These are phyloP conservation scores for Pantala flavescens DNA, from an alignment of 1,140 invertebrate genomes.

Conservation along the genomic window DNA sequence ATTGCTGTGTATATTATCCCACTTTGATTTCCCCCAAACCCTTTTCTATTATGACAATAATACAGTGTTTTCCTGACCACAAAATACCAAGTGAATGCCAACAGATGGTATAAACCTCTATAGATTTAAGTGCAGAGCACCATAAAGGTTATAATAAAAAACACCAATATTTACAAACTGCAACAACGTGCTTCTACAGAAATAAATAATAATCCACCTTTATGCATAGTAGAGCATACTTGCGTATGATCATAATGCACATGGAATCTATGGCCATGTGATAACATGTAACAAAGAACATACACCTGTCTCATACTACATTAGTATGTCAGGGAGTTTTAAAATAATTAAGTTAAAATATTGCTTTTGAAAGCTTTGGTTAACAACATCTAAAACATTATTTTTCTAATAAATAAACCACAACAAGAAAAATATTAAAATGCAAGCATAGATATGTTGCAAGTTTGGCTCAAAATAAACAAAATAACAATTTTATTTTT, in stretches of 20 bases:
- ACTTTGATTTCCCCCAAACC: background rate
- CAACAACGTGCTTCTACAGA: background rate
- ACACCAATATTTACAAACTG: conserved; percentile 7
- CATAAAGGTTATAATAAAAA: background rate
- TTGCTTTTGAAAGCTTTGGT: background rate
- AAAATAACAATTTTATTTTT: too few species aligned
- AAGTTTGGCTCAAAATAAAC: background rate
- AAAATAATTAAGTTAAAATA: background rate
- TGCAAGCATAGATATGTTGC: background rate
- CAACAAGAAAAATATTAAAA: background rate
- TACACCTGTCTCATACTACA: background rate
- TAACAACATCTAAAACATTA: background rate
- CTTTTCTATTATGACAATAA: background rate
- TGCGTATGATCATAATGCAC: background rate
- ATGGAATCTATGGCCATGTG: background rate
- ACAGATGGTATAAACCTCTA: background rate
- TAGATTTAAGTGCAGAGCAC: background rate
- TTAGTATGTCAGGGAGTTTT: conserved; percentile 6
- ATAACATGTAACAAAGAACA: background rate
- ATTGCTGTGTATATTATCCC: background rate
- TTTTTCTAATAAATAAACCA: background rate
- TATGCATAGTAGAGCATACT: background rate
- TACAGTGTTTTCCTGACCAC: background rate
- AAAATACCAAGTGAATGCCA: background rate
- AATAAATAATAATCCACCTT: conserved; percentile 4